Evolutionary conservation across 2,888 invertebrate genomes (phyloP), one percentile per base, ranked within the genome.

Genomic region (Ommatoiulus sabulosus): DNA sequence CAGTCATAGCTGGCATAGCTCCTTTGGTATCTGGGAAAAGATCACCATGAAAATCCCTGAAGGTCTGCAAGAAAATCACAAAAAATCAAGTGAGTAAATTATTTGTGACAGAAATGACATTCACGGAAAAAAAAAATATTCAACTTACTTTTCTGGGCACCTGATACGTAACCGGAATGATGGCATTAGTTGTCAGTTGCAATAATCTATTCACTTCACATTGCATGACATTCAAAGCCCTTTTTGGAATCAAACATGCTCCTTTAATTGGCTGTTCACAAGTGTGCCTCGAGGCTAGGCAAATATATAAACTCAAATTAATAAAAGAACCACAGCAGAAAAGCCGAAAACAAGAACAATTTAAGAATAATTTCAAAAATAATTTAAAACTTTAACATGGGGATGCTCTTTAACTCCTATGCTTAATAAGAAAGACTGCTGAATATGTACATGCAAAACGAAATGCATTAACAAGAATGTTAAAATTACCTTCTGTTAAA

Each of bases 151-250:
- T 97, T 91, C 98, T 94, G 15, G 97, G 97, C 91, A 98, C 97
- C 93, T 98, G 97, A 93, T 98, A 99, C 94, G 97, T 97, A 90
- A 98, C 96, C 24, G 98, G 98, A 91, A 98, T 95, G 84, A 99
- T 97, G 90, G 96, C 95, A 89, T 95, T 95, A 89, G 97, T 96
- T 5, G 97, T 96, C 89, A 99, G 94, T 92, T 98, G 97, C 89
- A 98, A 93, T 86, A 99, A 94, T 90, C 98, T 94, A 93, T 98
- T 97, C 5, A 99, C 98, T 93, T 99, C 99, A 0, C 98, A 98
- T 91, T 97, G 96, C 98, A 99, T 99, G n/a, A 98, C 97, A 91
- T 96, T 96, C 72, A 99, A 93, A 0, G 97, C 97, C 89, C 97
- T 94, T 93, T 99, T 99, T 7, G 98, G 97, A 86, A 98, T 96